Base-by-base conservation (phyloP, 2,888 invertebrate genomes). In the Eremobia ochroleuca region DNA sequence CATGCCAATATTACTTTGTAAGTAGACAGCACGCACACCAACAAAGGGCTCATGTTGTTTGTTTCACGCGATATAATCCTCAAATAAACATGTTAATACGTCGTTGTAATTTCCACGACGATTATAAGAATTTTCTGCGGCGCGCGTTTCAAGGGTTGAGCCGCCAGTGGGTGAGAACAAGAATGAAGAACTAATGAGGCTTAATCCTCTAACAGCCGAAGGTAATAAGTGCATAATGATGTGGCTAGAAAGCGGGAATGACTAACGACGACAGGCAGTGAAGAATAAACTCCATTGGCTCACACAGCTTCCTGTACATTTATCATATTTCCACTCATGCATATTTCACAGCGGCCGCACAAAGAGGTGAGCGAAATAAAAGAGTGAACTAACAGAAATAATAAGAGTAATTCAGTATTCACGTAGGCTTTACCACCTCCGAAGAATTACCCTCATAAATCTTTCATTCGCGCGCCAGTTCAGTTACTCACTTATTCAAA, bases 391-490 rank as follows among this genome's bases (percentile, higher is more conserved):
- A 87, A 85, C 85, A 87, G 82, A 89, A 89, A 89, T 90, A 91
- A 90, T 89, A 87, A 82, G 84, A 86, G 89, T 87, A 89, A 89
- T 88, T 87, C 82, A 85, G 83, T 85, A 83, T 86, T 81, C 85
- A 84, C 78, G 84, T 83, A 85, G 85, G 87, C 86, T 90, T 89
- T 87, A 87, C 88, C 91, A 90, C 90, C 88, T 89, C 86, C 82
- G 81, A 89, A 90, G 90, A 89, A 89, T 89, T 87, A 88, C 90
- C 87, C 82, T 91, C 87, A 91, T 92, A 92, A 92, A 92, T 92
- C 89, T 91, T 90, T 89, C 87, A 91, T 90, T 88, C 86, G 85
- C 85, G 79, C 84, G 82, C 85, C 84, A 81, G 81, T 84, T 76
- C 84, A 81, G 83, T 80, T 71, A 81, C 87, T 84, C 76, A 81